Evolutionary conservation across 1,140 invertebrate genomes (phyloP).

Genomic region (Carposina sasakii): DNA sequence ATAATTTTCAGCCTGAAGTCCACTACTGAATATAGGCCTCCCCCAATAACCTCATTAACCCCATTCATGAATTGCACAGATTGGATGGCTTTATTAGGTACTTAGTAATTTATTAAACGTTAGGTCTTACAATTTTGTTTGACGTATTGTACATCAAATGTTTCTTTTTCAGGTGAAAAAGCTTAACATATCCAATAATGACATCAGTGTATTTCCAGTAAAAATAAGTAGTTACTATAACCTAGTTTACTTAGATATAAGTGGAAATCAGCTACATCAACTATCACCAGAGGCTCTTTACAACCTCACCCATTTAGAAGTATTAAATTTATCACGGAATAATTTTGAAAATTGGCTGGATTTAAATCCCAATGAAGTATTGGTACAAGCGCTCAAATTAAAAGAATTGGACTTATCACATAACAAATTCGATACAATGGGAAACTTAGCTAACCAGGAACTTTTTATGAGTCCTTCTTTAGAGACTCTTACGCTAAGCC

Average conservation of each 20-base stretch:
- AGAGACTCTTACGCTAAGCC: slow-evolving; percentile 64
- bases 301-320: slow-evolving; percentile 67
- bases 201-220: slow-evolving; percentile 69
- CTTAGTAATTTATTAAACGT: not conserved
- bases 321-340: slow-evolving; percentile 72
- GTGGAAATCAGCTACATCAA: slow-evolving; percentile 67
- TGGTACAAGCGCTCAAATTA: slow-evolving; percentile 58
- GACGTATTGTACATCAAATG: no score
- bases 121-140: no score
- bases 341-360: slow-evolving; percentile 70
- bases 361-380: slow-evolving; percentile 65
- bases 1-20: no score
- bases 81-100: no score
- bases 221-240: slow-evolving; percentile 53
- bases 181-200: slow-evolving; percentile 77
- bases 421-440: slow-evolving; percentile 63
- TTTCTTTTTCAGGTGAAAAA: slow-evolving; percentile 60
- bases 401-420: slow-evolving; percentile 67
- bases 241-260: slow-evolving; percentile 73
- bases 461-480: slow-evolving; percentile 68
- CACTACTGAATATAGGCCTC: no score
- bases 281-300: slow-evolving; percentile 59
- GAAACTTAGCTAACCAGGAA: slow-evolving; percentile 66
- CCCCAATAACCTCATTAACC: no score
- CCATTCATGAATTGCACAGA: no score